A percentile compares a stretch with the other conserved stretches of the same genome.
Conservation (phyloP, 2,113 vertebrate genomes). For the Ochotona curzoniae region DNA sequence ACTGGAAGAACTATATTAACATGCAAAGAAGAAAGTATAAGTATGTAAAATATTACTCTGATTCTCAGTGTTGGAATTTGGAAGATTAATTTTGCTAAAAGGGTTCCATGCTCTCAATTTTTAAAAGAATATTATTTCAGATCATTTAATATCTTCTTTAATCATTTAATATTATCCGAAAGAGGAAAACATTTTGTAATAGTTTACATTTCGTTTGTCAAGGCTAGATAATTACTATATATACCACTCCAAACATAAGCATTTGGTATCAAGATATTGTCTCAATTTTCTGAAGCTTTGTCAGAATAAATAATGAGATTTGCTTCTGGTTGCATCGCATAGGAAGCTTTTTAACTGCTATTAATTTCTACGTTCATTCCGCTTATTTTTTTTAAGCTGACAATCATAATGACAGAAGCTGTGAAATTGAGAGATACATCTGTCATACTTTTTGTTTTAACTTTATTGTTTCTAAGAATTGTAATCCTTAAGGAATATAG, state of each 20-base stretch:
- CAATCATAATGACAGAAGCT: constrained; percentile 27
- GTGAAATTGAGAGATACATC: constrained; percentile 47
- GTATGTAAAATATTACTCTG: neutral
- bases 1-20: neutral
- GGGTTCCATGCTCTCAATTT: neutral
- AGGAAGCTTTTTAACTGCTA: constrained; percentile 39
- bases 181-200: constrained; percentile 37
- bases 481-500: neutral
- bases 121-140: neutral
- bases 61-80: neutral
- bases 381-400: neutral
- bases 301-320: constrained; percentile 56
- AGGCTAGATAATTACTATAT: constrained; percentile 19
- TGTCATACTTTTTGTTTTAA: neutral
- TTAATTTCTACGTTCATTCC: constrained; percentile 27
- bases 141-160: neutral
- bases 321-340: constrained; percentile 54
- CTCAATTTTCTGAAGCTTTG: constrained; percentile 60
- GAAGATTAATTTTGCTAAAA: constrained; percentile 7
- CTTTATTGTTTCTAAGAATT: constrained; percentile 24
- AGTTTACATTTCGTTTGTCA: constrained; percentile 27
- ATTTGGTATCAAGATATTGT: constrained; percentile 52
- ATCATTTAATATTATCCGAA: neutral
- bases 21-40: neutral
- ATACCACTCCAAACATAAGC: neutral